Percentiles rank a stretch among this genome's conserved stretches.
These are phyloP conservation scores for Frankliniella fusca DNA, from an alignment of 2,888 invertebrate genomes.

Conservation along the genomic window DNA sequence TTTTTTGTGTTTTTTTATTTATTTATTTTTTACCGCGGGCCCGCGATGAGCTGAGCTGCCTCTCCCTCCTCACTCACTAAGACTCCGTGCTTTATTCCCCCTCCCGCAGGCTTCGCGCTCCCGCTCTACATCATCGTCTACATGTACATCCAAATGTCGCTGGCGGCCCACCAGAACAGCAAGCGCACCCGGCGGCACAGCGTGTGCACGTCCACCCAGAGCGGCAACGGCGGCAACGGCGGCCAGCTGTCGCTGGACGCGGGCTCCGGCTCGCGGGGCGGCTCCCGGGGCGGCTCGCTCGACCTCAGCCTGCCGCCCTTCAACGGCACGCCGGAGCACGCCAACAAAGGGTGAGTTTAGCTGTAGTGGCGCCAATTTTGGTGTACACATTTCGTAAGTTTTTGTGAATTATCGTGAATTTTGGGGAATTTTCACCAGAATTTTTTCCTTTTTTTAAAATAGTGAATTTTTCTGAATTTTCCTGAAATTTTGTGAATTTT, in stretches of 20 bases:
- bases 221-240: constrained; percentile 11
- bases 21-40: no score
- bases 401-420: no score
- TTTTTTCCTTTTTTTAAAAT: no score
- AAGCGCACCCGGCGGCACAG: constrained; percentile 51
- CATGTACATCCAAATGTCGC: constrained; percentile 51
- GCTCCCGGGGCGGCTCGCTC: constrained; percentile 28
- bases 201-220: constrained; percentile 42
- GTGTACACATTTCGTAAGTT: not conserved
- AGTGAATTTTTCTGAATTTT: no score
- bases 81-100: no score
- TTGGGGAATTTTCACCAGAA: no score
- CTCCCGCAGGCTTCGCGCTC: constrained; percentile 49
- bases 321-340: constrained; percentile 31
- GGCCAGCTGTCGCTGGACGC: constrained; percentile 28
- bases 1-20: no score
- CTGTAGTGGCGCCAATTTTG: constrained; percentile 36
- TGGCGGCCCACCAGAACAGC: constrained; percentile 50
- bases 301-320: constrained; percentile 35
- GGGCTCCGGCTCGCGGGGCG: constrained; percentile 28
- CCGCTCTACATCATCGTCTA: constrained; percentile 50
- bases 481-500: no score
- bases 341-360: constrained; percentile 14
- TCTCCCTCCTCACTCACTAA: no score
- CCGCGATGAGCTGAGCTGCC: no score